Evolutionary conservation across 2,888 invertebrate genomes (phyloP), one percentile per base, ranked within the genome.

Genomic region (Epistrophe eligans): DNA sequence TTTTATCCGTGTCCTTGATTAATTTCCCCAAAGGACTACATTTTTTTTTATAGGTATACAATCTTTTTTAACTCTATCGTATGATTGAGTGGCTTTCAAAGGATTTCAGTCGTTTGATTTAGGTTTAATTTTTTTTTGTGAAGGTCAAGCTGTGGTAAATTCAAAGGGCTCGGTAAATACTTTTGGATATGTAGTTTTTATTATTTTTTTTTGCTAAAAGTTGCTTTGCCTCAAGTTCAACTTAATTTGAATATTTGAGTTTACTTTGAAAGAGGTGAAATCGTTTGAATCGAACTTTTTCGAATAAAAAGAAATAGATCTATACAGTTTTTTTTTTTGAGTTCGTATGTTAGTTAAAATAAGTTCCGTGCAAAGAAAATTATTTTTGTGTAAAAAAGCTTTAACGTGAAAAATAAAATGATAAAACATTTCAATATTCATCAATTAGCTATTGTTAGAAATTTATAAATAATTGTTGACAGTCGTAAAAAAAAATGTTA

Each of bases 31-130:
- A 55, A 55, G 70, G 70, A 70, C 19, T 71, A 13, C 8, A 2
- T 35, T 43, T 60, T 28, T 24, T 2, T 24, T 24, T 24, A 24
- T 24, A n/a, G n/a, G n/a, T n/a, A n/a, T 0, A 13, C 5, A 15
- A 13, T 24, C 28, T 28, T 62, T 40, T 64, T 43, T 55, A 5
- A 13, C 19, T 57, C 40, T 67, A 17, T 76, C 64, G 52, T 70
- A 55, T 55, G 70, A 70, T 52, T 52, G 70, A 70, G 70, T 70
- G 28, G 52, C 24, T 52, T 55, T 70, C 40, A 70, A 52, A 70
- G 52, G 52, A 70, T 28, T 50, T 52, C 17, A 38, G 55, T 55
- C 70, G 55, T 55, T 70, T 70, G 70, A 55, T 55, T 70, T 52
- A 1, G 3, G 38, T 40, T 70, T 40, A 7, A 8, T 64, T 48